Base-by-base conservation (phyloP, 2,888 invertebrate genomes). In the Camponotus fellah region DNA sequence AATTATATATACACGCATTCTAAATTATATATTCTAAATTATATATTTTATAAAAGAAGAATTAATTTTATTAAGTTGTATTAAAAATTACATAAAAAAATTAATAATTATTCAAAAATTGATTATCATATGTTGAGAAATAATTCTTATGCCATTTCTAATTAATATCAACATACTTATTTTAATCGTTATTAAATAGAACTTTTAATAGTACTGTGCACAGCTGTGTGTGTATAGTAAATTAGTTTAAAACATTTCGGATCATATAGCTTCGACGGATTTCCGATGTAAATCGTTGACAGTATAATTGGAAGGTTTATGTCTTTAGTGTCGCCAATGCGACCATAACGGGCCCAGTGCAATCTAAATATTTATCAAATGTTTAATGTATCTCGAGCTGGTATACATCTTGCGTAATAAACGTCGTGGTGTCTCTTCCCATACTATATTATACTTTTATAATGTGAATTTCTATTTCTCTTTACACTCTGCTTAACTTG, bases 321-420 rank as follows among this genome's bases (percentile, higher is more conserved):
- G 89, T 56, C 91, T 90, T 88, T 83, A 81, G 82, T 77, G 91
- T 91, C 92, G 92, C 91, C 92, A 91, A 91, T 90, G 88, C 88
- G 91, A 91, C 91, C 88, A 88, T 92, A 90, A 90, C 82, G 76
- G 86, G 85, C 86, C 90, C 89, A 86, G 87, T 81, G 68, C 84
- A 92, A 92, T 84, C 91, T 92, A 93, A 93, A 93, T 92, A 92
- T 93, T 93, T 93, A 89, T 87, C 86, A 82, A 83, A 76, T 69
- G 49, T 65, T 49, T 77, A 85, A 82, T 82, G 34, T 62, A 82
- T 65, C n/a, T n/a, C 58, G 62, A 69, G 74, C 79, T 77, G 37
- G 49, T 68, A 21, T 21, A 40, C 69, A 17, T 12, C 65, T 85
- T 85, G 74, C 65, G 74, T 83, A 85, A 87, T 58, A 72, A 83